Conservation (phyloP, 2,797 vertebrate genomes). For the Crocidura indochinensis region DNA sequence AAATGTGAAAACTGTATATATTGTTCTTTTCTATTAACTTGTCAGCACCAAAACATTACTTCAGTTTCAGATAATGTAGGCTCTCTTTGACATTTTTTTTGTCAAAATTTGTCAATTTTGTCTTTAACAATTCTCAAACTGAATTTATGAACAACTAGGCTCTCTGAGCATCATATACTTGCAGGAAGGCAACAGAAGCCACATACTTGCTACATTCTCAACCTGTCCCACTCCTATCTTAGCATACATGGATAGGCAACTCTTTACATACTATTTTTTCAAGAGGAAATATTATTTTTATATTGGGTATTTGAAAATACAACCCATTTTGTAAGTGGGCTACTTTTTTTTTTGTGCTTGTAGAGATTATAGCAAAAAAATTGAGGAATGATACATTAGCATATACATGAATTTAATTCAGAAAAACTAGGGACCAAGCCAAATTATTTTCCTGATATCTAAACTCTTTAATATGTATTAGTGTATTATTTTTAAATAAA, state of each 20-base stretch:
- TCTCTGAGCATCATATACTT: background rate
- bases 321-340: background rate
- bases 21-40: background rate
- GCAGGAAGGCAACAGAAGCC: background rate
- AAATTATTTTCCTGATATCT: background rate
- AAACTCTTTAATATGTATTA: background rate
- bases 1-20: background rate
- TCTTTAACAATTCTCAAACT: constrained; percentile 1
- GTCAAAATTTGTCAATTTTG: too few relatives aligned
- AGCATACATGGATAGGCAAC: fast-evolving
- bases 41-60: background rate
- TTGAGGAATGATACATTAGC: background rate
- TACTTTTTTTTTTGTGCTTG: background rate
- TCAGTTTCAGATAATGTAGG: background rate
- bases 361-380: constrained; percentile 33
- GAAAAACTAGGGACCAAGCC: background rate
- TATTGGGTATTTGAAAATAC: constrained; percentile 14
- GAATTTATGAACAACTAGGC: background rate
- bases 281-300: background rate
- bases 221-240: background rate
- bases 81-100: background rate
- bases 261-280: background rate
- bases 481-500: background rate
- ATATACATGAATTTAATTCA: constrained; percentile 5
- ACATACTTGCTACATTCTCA: background rate